Evolutionary conservation across 2,888 invertebrate species (phyloP), one percentile per base, ranked within the genome.

Genomic region (Drosophila nigritarsus): DNA sequence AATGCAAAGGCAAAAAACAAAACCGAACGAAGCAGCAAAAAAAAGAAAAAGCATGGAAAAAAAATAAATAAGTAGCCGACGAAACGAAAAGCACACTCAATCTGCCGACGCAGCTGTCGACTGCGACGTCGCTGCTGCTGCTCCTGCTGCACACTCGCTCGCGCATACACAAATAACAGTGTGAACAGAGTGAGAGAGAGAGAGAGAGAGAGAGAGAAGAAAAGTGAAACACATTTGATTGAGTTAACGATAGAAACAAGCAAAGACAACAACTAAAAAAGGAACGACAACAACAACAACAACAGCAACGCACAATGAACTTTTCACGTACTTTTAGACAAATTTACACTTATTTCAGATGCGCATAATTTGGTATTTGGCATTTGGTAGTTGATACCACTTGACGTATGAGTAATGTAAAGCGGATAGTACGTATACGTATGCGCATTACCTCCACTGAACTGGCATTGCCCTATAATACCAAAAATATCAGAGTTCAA

Each of bases 401-500:
- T 62, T 62, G 78, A 63, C 81, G 84, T 81, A 85, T 85, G 84
- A 70, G 87, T 81, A 88, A 83, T 71, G 50, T 48, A 51, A 45
- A 51, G 66, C 71, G 76, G 50, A 71, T 66, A 71, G 69, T 76
- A 73, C 80, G 80, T 75, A 77, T 79, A 79, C 77, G 75, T 8
- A 29, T 50, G 34, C 40, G 29, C n/a, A 45, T 29, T 29, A 8
- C 20, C 15, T 45, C 45, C 20, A 45, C 15, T 45, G 27, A 27
- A 15, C 48, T 32, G 45, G 24, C 29, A 27, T 36, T 30, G 38
- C 45, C 27, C 40, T 61, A 49, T 50, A 61, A 45, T 24, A 55
- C 64, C 76, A 36, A 77, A 73, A 87, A 84, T 83, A 86, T 78
- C 83, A 88, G 61, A 88, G 83, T 88, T 84, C 81, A 84, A 70